Evolutionary conservation across 2,797 vertebrate genomes (phyloP), one percentile per base, ranked within the genome.

Genomic region (Schizopygopsis malacanthus): DNA sequence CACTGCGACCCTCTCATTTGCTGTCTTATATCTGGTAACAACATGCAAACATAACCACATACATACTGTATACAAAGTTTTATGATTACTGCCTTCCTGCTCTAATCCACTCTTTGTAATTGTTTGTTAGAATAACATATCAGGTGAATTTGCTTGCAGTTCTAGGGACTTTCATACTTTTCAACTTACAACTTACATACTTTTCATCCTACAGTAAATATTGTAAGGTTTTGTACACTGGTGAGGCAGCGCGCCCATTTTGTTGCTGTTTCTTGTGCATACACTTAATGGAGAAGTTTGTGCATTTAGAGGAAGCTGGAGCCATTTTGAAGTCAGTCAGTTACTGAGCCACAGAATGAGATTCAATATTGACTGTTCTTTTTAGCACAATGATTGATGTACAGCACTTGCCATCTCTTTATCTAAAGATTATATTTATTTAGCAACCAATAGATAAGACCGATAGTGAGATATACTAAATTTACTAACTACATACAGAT

Each of bases 1-100:
- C 86, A 89, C 88, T 15, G 85, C 91, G 33, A 87, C 88, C 39
- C 37, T 61, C 37, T 37, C 25, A 20, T 87, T 83, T 82, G 85
- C 81, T 61, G 16, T 82, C 85, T 71, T 88, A 43, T 90, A 89
- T 83, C 76, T 91, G 91, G 91, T 91, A 91, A 89, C 41, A 47
- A 12, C 41, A 70, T 69, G 39, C n/a, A 41, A 25, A 80, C n/a
- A 72, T 1, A 39, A n/a, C 0, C 22, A 80, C 52, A 16, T 37
- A 61, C 28, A 43, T 20, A 18, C n/a, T 47, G 45, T 15, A 37
- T 72, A 16, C 54, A n/a, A 16, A 77, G 61, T 71, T 6, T 33
- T 28, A 33, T 20, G n/a, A 11, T 72, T 39, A 65, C 11, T 13
- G 28, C 2, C 13, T 47, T 67, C 11, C 79, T 54, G 20, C 25